These are phyloP conservation scores for Tortrix viridana DNA, from an alignment of 2,888 invertebrate genomes.

Conservation along the genomic window DNA sequence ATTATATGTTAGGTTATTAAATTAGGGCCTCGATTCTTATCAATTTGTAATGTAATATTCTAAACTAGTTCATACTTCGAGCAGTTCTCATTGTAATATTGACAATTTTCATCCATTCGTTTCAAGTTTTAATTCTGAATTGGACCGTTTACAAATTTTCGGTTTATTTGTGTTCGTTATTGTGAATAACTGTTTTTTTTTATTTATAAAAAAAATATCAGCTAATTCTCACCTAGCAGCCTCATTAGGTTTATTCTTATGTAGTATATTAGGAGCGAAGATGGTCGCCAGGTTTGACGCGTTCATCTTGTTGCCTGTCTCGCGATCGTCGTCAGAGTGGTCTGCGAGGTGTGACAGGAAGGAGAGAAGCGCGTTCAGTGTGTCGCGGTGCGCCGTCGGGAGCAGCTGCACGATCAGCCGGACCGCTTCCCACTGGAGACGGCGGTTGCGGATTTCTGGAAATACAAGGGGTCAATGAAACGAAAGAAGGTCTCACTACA, in stretches of 20 bases:
- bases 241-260: slow-evolving; percentile 88
- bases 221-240: slow-evolving; percentile 62
- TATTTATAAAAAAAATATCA: too few species aligned
- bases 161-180: too few species aligned
- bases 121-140: too few species aligned
- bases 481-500: too few species aligned
- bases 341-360: slow-evolving; percentile 92
- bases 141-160: too few species aligned
- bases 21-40: too few species aligned
- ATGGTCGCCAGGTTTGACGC: slow-evolving; percentile 95
- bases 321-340: slow-evolving; percentile 87
- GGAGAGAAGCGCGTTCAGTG: slow-evolving; percentile 91
- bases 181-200: too few species aligned
- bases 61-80: too few species aligned
- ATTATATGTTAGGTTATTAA: too few species aligned
- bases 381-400: slow-evolving; percentile 95
- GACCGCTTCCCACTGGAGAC: slow-evolving; percentile 92
- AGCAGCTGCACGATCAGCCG: slow-evolving; percentile 93
- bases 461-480: background rate
- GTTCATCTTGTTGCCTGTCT: slow-evolving; percentile 96
- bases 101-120: too few species aligned
- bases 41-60: too few species aligned
- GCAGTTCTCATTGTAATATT: too few species aligned
- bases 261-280: slow-evolving; percentile 97
- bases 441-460: slow-evolving; percentile 91